Evolutionary conservation across 1,140 invertebrate species (phyloP), one percentile per base, ranked within the genome.

Genomic region (Caerostris extrusa): DNA sequence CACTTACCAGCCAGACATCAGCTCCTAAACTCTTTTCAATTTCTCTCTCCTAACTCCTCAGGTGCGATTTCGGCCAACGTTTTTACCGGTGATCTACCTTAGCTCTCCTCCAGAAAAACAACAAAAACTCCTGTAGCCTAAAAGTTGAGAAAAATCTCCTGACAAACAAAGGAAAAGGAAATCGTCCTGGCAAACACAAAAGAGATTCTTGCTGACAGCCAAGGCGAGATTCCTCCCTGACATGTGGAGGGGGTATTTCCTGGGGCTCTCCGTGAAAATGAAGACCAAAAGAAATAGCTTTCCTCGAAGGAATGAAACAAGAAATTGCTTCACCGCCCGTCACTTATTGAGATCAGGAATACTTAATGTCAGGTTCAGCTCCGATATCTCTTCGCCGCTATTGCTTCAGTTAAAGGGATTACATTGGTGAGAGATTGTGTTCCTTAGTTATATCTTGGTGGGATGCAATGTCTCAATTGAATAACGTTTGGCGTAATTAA

Each of bases 101-200:
- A 50, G 34, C 34, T 50, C 12, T 77, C 3, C 61, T 77, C 69
- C 69, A 34, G 4, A 53, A n/a, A n/a, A n/a, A n/a, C n/a, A n/a
- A 34, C 34, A 34, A 77, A 77, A 53, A 4, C 50, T 34, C 53
- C 34, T 50, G 71, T 50, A 50, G 71, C 34, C 50, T 7, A 77
- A 77, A 77, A 77, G 71, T 77, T 57, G 55, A 58, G 55, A 57
- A 85, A 85, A 85, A 85, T 85, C 82, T 17, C 81, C 55, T 19
- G 56, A 57, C 55, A 85, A 85, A 57, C 82, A 85, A 58, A 58
- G 17, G 17, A 77, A 77, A 77, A 34, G 82, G 58, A 56, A 58
- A 85, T 85, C 82, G 58, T 85, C 82, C 56, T 57, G 7, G 57
- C 82, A 85, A 85, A 85, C 56, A 85, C 82, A 85, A 85, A 85